Base-by-base conservation (phyloP, 2,888 invertebrate genomes). In the Chirona hameri region DNA sequence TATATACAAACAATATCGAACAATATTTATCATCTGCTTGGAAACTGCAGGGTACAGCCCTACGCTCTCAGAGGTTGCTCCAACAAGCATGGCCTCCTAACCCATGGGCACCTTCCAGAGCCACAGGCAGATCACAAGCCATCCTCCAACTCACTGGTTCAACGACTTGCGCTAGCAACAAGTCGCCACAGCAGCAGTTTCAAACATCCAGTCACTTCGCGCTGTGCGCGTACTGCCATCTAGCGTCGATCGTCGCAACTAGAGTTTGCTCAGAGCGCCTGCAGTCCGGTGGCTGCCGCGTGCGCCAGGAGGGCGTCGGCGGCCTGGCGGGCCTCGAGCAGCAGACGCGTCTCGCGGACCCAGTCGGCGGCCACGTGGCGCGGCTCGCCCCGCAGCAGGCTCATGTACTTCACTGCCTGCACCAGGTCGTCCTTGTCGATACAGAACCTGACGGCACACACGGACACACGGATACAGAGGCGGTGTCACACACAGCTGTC, bases 261-360 rank as follows among this genome's bases (percentile, higher is more conserved):
- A 65, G 12, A 15, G 46, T 29, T 52, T 46, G 18, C 79, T 60
- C 72, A 85, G 31, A 84, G 83, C 29, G 85, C 84, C 79, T 87
- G 87, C 82, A 93, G 88, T 48, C 92, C 93, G 85, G 93, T 91
- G 1, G 96, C 93, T 0, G 94, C 93, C 9, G 97, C 96, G 87
- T 97, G 95, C 0, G 97, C 95, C 87, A 97, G 91, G 52, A 99
- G 90, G 0, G 95, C 94, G 87, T 95, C 93, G 18, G 97, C 95
- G 21, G 96, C 96, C 88, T 97, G 97, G 87, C 94, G 92, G 18
- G 96, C 94, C 89, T 98, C 98, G 85, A 98, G 89, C 85, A 95
- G 91, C 81, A 94, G 91, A 82, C 93, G 91, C 0, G 95, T 92
- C 86, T 96, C 96, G 83, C 93, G 91, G 87, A 95, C 91, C 98